Base-by-base conservation (phyloP, 2,888 invertebrate species). In the Papilio protenor region DNA sequence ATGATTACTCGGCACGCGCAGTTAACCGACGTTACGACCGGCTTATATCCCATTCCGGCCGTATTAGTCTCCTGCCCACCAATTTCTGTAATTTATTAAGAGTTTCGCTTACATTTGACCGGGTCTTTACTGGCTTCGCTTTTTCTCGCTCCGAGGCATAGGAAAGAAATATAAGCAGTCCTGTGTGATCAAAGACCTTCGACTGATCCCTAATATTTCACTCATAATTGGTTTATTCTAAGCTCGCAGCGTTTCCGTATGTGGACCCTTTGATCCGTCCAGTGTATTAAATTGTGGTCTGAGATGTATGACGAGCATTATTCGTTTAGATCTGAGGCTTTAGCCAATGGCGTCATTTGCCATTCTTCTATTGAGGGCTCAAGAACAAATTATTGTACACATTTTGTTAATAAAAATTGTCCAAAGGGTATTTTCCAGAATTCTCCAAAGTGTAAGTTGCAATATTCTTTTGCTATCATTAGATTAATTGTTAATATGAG, bases 161-260 rank as follows among this genome's bases (percentile, higher is more conserved):
- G 83, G 83, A 91, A 93, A 91, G 91, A 92, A 93, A 91, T 90
- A 90, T 90, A 90, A 91, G 87, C 88, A 88, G 88, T 86, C 85
- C 83, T 84, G 83, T 87, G 88, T 92, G 94, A 94, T 94, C 94
- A 94, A 94, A 94, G 93, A 90, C 89, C 89, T 87, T 89, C 88
- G 87, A 86, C 91, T 93, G 94, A 94, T 94, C 94, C 94, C 94
- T 94, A 94, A 94, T 94, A 94, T 94, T 94, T 94, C 94, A 92
- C 93, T 94, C 93, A 94, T 94, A 94, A 94, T 94, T 94, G 94
- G 94, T 94, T 94, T 94, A 94, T 93, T 92, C 94, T 94, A 94
- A 94, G 94, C 94, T 93, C 83, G 86, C 88, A 89, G 90, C 88
- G 89, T 89, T 92, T 91, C 93, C 94, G 92, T 93, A 88, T 92